Percentiles rank a stretch among this genome's conserved stretches.
Evolutionary conservation across 2,888 invertebrate genomes (phyloP).

Genomic region (Caradrina clavipalpis): DNA sequence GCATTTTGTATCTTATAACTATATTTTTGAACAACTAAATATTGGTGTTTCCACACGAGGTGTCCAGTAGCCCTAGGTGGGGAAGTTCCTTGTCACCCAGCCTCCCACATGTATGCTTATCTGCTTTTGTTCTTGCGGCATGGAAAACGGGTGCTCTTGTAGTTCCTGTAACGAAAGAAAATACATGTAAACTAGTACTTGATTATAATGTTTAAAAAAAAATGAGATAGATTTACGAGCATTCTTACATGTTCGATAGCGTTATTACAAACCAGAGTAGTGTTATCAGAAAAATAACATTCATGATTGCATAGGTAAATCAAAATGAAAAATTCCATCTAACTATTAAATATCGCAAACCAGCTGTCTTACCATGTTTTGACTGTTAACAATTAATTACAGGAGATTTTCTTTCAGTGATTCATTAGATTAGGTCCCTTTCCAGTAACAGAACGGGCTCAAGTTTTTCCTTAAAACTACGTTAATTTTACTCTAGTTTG

Average conservation of each 20-base stretch:
- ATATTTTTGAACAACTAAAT: slow-evolving; percentile 31
- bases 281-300: slow-evolving; percentile 42
- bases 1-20: slow-evolving; percentile 83
- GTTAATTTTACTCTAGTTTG: too few relatives aligned
- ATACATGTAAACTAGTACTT: not conserved
- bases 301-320: slow-evolving; percentile 2
- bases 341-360: too few relatives aligned
- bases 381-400: too few relatives aligned
- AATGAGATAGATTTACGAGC: slow-evolving; percentile 1
- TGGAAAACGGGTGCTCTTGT: slow-evolving; percentile 75
- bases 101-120: slow-evolving; percentile 76
- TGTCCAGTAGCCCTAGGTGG: slow-evolving; percentile 71
- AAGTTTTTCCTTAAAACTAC: not conserved
- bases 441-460: not conserved
- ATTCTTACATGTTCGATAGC: slow-evolving; percentile 6
- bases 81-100: slow-evolving; percentile 78
- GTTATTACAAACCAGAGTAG: not conserved
- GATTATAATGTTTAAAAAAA: not conserved
- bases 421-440: not conserved
- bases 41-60: slow-evolving; percentile 21
- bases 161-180: slow-evolving; percentile 74
- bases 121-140: slow-evolving; percentile 78
- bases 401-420: too few relatives aligned
- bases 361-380: too few relatives aligned
- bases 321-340: not conserved